Evolutionary conservation across 1,140 invertebrate species (phyloP), one percentile per base, ranked within the genome.

Genomic region (Macrotrachela quadricornifera): DNA sequence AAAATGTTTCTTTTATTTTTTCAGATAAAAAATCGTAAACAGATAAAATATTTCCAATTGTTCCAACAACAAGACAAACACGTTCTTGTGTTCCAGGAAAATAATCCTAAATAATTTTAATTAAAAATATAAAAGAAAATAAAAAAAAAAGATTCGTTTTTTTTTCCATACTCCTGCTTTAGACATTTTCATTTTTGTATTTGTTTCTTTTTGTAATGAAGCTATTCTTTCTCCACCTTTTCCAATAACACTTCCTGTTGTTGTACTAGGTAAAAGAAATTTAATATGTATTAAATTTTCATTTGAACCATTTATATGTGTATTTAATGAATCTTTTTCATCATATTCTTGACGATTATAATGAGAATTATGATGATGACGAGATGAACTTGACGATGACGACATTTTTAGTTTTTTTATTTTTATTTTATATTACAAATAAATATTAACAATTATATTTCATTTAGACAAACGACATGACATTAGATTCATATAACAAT

Each of bases 191-290:
- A 95, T 83, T 60, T 84, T 77, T 58, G 87, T 85, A 61, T 83
- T 83, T 42, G 85, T 84, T 66, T 92, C 86, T 70, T 90, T 90
- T 71, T 95, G 88, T 60, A 94, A 72, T 66, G 91, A 84, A 59
- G 85, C 87, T 71, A 95, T 94, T 21, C 87, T 91, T 69, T 94
- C 87, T 54, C 88, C 88, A 15, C 87, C 88, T 73, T 92, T 94
- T 57, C 88, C 90, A 67, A 95, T 94, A 67, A 94, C 92, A 62
- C 86, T 85, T 56, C 90, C 90, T 46, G 88, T 86, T 58, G 87
- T 87, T 67, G 87, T 82, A 59, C 85, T 84, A 46, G 88, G 88
- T 62, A 94, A 85, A 70, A 94, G 75, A 59, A 91, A 84, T 75
- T 95, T 95, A 71, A 94, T 83, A 54, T 68, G 63, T 41, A 71